Conservation (phyloP, 2,888 invertebrate species). For the Nemurella pictetii region DNA sequence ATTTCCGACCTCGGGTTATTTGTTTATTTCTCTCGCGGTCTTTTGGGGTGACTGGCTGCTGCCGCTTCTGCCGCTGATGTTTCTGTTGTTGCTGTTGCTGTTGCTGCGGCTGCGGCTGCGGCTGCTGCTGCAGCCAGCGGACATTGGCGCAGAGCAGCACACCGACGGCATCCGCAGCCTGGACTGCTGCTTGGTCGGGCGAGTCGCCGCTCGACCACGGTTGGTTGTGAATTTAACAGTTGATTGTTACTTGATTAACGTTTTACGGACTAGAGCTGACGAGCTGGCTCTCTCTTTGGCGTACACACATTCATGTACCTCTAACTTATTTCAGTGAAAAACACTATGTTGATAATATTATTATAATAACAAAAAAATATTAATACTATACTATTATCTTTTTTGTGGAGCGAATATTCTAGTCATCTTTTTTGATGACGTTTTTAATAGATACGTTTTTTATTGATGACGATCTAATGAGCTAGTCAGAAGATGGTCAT, state of each 20-base stretch:
- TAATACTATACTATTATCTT: slow-evolving; percentile 17
- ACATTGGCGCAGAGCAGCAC: background rate
- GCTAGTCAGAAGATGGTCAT: slow-evolving; percentile 23
- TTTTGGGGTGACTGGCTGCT: background rate
- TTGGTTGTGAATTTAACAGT: slow-evolving; percentile 40
- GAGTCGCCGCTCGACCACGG: background rate
- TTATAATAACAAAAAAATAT: slow-evolving; percentile 2
- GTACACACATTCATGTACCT: slow-evolving; percentile 12
- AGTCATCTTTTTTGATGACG: slow-evolving; percentile 40
- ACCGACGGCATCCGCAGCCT: slow-evolving; percentile 8
- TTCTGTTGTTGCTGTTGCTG: too few species aligned
- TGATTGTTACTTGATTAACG: slow-evolving; percentile 41
- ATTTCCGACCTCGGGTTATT: background rate
- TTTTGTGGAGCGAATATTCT: slow-evolving; percentile 36
- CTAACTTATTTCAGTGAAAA: background rate
- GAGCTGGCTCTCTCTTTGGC: slow-evolving; percentile 29
- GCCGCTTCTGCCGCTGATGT: background rate
- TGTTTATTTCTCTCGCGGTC: background rate
- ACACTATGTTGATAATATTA: slow-evolving; percentile 27
- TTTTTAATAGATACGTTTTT: slow-evolving; percentile 43
- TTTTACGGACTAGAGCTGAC: slow-evolving; percentile 43
- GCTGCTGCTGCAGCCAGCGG: background rate
- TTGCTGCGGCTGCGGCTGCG: background rate
- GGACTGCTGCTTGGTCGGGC: background rate
- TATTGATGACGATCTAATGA: slow-evolving; percentile 36